Evolutionary conservation across 1,140 invertebrate species (phyloP).

Genomic region (Chrysomallon squamiferum): DNA sequence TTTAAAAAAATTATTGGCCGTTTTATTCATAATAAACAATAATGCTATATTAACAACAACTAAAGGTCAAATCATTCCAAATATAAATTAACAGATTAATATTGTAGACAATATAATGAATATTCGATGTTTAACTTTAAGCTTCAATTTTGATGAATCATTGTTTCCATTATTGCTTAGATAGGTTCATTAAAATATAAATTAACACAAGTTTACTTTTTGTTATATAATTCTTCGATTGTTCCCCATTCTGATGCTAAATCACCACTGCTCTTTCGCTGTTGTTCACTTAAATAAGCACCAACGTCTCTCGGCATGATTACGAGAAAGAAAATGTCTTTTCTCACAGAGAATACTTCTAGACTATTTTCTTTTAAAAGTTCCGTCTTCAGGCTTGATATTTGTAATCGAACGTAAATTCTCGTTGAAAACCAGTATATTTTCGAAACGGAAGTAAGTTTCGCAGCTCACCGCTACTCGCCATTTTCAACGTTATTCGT

Average conservation of each 20-base stretch:
- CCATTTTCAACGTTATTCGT: no score
- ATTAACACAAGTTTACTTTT: constrained; percentile 41
- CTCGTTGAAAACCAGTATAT: constrained; percentile 9
- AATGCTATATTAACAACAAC: no score
- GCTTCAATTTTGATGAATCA: neutral
- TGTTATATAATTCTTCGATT: constrained; percentile 57
- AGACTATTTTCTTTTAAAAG: no score
- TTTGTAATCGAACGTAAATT: no score
- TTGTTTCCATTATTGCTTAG: neutral
- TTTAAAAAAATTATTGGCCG: no score
- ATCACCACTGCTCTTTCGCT: constrained; percentile 52
- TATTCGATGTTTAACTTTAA: neutral
- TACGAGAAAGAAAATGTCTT: neutral
- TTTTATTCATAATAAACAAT: no score
- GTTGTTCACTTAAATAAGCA: constrained; percentile 56
- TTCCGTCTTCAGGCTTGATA: no score
- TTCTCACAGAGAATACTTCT: no score
- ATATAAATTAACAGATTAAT: no score
- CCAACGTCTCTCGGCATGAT: constrained; percentile 51
- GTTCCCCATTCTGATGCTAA: constrained; percentile 52
- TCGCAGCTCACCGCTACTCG: no score
- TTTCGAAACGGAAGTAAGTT: neutral
- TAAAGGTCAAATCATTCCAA: no score
- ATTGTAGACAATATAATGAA: neutral
- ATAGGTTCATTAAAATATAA: neutral